These are phyloP conservation scores for Pollimyrus isidori DNA, from an alignment of 2,113 vertebrate species.

Conservation along the genomic window DNA sequence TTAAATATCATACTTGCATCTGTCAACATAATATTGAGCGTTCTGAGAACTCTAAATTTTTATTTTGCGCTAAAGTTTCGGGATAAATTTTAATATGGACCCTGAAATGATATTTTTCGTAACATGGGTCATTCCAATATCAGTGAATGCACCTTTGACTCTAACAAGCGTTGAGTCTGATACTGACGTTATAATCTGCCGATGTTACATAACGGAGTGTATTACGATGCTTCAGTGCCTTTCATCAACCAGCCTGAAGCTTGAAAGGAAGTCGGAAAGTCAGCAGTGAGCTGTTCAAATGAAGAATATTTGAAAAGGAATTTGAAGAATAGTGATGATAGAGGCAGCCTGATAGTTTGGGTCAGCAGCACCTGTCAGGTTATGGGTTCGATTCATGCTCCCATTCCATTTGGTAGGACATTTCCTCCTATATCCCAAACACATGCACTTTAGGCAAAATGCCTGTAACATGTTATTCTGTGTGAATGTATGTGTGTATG, in stretches of 20 bases:
- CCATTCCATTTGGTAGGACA: background rate
- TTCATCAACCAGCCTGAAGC: background rate
- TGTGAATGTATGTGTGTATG: background rate
- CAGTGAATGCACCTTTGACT: background rate
- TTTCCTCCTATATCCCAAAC: background rate
- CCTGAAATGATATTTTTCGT: background rate
- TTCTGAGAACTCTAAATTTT: background rate
- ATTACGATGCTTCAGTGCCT: background rate
- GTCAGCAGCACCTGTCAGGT: background rate
- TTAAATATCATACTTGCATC: background rate
- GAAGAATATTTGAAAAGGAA: background rate
- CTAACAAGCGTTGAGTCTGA: background rate
- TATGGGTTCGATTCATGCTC: background rate
- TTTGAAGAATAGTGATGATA: background rate
- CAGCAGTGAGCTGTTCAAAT: background rate
- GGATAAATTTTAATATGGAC: background rate
- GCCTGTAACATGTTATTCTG: background rate
- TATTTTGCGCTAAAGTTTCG: background rate
- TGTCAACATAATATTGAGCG: background rate
- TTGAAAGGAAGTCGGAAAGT: background rate
- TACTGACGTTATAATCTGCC: background rate
- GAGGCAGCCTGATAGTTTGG: background rate
- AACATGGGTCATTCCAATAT: background rate
- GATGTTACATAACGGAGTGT: background rate
- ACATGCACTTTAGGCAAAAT: background rate